A percentile compares a stretch with the other conserved stretches of the same genome.
Evolutionary conservation across 1,140 invertebrate genomes (phyloP).

Genomic region (Drosophila truncata): DNA sequence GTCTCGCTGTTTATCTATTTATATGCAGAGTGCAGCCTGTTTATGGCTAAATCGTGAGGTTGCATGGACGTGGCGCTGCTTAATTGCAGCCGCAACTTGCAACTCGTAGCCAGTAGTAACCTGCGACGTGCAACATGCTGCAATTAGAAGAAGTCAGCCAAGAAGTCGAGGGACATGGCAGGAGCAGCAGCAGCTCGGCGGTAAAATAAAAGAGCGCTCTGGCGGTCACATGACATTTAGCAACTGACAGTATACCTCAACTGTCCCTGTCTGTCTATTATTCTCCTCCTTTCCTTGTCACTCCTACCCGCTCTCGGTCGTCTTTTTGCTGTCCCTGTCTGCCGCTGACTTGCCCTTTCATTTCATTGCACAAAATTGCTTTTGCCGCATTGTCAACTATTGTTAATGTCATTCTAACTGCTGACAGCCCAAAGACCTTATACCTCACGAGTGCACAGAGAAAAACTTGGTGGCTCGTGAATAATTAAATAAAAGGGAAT

Average conservation of each 20-base stretch:
- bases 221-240: conserved; percentile 65
- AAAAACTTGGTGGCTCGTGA: neutral
- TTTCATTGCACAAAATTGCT: conserved; percentile 80
- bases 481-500: too few relatives aligned
- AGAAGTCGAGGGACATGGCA: conserved; percentile 28
- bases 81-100: conserved; percentile 59
- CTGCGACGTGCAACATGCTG: conserved; percentile 36
- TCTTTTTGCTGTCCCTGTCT: conserved; percentile 16
- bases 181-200: neutral
- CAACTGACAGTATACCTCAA: conserved; percentile 53
- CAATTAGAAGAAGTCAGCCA: conserved; percentile 74
- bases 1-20: conserved; percentile 11
- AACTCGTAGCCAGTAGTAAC: conserved; percentile 16
- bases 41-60: conserved; percentile 63
- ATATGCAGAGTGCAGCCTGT: conserved; percentile 58
- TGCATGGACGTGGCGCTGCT: conserved; percentile 63
- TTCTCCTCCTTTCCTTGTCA: neutral
- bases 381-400: conserved; percentile 81
- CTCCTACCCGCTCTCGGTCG: neutral
- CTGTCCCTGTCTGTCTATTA: conserved; percentile 15
- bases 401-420: conserved; percentile 80
- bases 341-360: conserved; percentile 49
- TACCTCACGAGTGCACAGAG: conserved; percentile 4
- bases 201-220: conserved; percentile 41
- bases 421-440: conserved; percentile 40